Base-by-base conservation (phyloP, 1,140 invertebrate genomes). In the Palaemon carinicauda region DNA sequence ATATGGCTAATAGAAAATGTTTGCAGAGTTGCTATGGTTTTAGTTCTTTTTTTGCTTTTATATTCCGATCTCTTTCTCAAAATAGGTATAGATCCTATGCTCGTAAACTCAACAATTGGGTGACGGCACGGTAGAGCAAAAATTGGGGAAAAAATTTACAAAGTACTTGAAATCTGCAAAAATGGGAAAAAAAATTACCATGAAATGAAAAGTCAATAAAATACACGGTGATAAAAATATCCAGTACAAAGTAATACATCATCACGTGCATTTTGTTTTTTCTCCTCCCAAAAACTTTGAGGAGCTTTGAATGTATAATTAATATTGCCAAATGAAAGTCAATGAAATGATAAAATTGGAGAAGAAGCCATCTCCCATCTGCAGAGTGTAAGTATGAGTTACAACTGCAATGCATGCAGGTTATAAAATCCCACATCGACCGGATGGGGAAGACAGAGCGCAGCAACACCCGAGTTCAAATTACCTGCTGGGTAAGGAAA, bases 401-500 rank as follows among this genome's bases (percentile, higher is more conserved):
- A 89, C 87, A 89, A 89, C 85, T 88, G 88, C 89, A 89, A 82
- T 31, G 87, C 88, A 88, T 89, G 89, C 88, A 89, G 73, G 73
- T 89, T 89, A 87, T 88, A 89, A 91, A 94, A 92, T 90, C 93
- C 93, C 91, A 93, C 92, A 89, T 94, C 94, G 90, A 94, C 93
- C 91, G 93, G 95, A 93, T 92, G 92, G 90, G 94, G 93, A 91
- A 93, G 53, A 65, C 87, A 88, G 14, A 86, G 92, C 91, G 93
- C 92, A 93, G 93, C 92, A 92, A 93, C 92, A 94, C 93, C 92
- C 94, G 92, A 87, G 92, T 92, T 92, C 92, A 94, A 94, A 95
- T 97, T 97, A 97, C 97, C 97, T 97, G 96, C 96, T 92, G 96
- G 96, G 93, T 97, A 97, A 92, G 96, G 96, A 93, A 97, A 96